Evolutionary conservation across 1,140 invertebrate species (phyloP), one percentile per base, ranked within the genome.

Genomic region (Cardiocondyla obscurior): DNA sequence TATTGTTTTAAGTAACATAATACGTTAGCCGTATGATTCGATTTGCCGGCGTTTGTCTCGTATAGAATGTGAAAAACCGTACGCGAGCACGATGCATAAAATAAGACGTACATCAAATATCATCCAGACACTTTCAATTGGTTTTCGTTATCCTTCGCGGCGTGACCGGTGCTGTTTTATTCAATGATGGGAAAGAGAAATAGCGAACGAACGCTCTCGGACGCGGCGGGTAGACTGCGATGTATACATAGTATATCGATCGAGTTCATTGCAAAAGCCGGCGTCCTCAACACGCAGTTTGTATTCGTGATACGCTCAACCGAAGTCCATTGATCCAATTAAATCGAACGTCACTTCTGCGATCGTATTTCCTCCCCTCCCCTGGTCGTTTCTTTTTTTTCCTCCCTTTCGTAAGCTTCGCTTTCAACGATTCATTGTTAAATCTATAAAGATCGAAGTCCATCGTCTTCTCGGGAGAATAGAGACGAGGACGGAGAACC

Each of bases 251-350:
- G 44, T 39, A 36, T 36, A 72, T 58, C 46, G 64, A 70, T 12
- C 49, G 19, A 22, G 8, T 36, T 64, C 28, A 33, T 36, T 22
- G 53, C 58, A 44, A 33, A 62, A 30, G 33, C 62, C 14, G 57
- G 57, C 5, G 28, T 62, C 12, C 72, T 33, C 14, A 12, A 57
- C 53, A 14, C 46, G 36, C 22, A 36, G 55, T 73, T 73, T 58
- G 69, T 46, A 72, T 46, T 73, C 53, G 25, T 64, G 57, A 62
- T 74, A 49, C 53, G 55, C 39, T 74, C 62, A 33, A 67, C 22
- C 60, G 44, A 82, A 55, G 28, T 74, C 69, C 33, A 74, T 74
- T 73, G 81, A 74, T 82, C 44, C 69, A 82, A 82, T 82, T 82
- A 82, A 82, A 83, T 83, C 42, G 55, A 76, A 82, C n/a, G 44